Evolutionary conservation across 2,888 invertebrate genomes (phyloP).

Genomic region (Stegophylla sp.): DNA sequence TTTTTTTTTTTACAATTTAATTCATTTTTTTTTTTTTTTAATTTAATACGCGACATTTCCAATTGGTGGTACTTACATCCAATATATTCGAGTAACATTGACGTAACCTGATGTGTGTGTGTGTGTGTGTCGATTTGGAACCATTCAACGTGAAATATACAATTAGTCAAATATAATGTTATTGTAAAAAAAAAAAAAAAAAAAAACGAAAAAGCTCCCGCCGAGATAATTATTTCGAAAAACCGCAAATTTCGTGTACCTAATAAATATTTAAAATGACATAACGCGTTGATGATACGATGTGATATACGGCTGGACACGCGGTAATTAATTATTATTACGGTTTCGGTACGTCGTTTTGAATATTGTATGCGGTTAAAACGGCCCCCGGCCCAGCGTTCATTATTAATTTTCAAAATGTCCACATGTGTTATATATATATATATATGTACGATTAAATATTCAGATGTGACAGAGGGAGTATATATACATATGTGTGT

Average conservation of each 20-base stretch:
- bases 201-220: neutral
- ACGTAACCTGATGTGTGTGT: no score
- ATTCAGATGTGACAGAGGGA: slow-evolving; percentile 48
- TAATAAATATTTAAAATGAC: slow-evolving; percentile 56
- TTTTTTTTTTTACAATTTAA: no score
- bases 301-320: slow-evolving; percentile 47
- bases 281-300: slow-evolving; percentile 50
- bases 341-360: slow-evolving; percentile 57
- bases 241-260: slow-evolving; percentile 32
- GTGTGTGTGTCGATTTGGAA: neutral
- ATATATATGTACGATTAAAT: slow-evolving; percentile 52
- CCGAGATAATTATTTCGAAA: slow-evolving; percentile 30
- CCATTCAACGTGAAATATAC: neutral
- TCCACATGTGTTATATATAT: slow-evolving; percentile 51
- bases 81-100: no score
- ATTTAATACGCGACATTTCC: no score
- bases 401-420: slow-evolving; percentile 58
- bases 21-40: no score
- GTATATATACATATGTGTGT: neutral
- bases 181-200: slow-evolving; percentile 7
- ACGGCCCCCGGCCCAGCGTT: slow-evolving; percentile 29
- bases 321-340: slow-evolving; percentile 58
- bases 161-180: neutral
- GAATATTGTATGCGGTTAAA: slow-evolving; percentile 59
- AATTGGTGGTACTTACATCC: no score